Conservation (phyloP, 2,888 invertebrate genomes). For the Phrixothrix hirtus region DNA sequence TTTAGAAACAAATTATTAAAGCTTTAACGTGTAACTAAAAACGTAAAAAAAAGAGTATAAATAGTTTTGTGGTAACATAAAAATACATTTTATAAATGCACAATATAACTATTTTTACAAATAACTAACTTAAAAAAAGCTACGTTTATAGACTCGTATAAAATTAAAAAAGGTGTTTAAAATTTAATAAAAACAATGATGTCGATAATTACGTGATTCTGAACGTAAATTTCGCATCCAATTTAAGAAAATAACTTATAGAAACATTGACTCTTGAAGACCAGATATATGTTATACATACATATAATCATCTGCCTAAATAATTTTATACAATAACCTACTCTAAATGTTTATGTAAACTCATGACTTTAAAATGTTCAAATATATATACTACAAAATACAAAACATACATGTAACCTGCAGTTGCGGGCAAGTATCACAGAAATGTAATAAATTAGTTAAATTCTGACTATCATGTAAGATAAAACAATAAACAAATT, state of each 20-base stretch:
- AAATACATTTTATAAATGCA: slow-evolving; percentile 45
- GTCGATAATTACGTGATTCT: slow-evolving; percentile 18
- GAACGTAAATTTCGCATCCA: slow-evolving; percentile 5
- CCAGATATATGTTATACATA: slow-evolving; percentile 34
- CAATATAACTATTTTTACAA: slow-evolving; percentile 35
- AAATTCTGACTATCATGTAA: slow-evolving; percentile 35
- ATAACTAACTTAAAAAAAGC: slow-evolving; percentile 35
- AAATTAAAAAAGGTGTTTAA: slow-evolving; percentile 44
- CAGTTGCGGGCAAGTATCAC: slow-evolving; percentile 34
- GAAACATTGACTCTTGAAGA: slow-evolving; percentile 35
- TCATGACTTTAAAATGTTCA: slow-evolving; percentile 34
- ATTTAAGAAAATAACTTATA: slow-evolving; percentile 30
- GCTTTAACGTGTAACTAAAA: too few species aligned
- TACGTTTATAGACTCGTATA: slow-evolving; percentile 38
- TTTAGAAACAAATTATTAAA: slow-evolving; percentile 1
- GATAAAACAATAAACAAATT: slow-evolving; percentile 21
- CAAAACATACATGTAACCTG: slow-evolving; percentile 33
- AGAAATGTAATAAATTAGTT: slow-evolving; percentile 35
- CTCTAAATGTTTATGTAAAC: slow-evolving; percentile 22
- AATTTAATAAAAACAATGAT: slow-evolving; percentile 38
- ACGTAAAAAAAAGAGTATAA: too few species aligned
- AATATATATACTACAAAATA: slow-evolving; percentile 31
- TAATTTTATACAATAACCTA: slow-evolving; percentile 24
- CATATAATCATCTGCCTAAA: slow-evolving; percentile 27
- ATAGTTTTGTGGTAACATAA: slow-evolving; percentile 49